Base-by-base conservation (phyloP, 53 echinoderm and acorn worm genomes). In the Holothuria scabra region DNA sequence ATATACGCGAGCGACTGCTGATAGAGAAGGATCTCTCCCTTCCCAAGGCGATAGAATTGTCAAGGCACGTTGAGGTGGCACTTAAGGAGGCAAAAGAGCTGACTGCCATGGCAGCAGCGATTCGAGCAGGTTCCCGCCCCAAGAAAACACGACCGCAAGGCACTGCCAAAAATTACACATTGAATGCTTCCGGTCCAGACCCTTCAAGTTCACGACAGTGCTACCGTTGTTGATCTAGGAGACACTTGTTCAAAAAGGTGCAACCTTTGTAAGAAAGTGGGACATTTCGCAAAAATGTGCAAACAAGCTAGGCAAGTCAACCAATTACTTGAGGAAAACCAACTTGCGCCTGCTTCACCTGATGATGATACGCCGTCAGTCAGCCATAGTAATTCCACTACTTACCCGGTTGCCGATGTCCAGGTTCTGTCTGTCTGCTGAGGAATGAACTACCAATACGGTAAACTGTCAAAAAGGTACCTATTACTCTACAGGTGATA, bases 401-500 rank as follows among this genome's bases (percentile, higher is more conserved):
- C 44, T 44, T 7, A 5, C 44, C 44, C 44, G 5, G 5, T 44
- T 44, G 5, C 44, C 5, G 44, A 44, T 44, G 44, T 44, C 10
- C 44, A 44, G 5, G 44, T 44, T n/a, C n/a, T n/a, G n/a, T 44
- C 44, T 44, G 44, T 44, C 44, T 44, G 10, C 44, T 44, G 44
- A 44, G 44, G 44, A 44, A 44, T 44, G 5, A 10, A 44, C 44
- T 44, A 44, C 44, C 44, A 10, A 44, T 44, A 44, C 44, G 44
- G 44, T 44, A 44, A 44, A 44, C 61, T 60, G 26, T 60, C 26
- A 60, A 60, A 7, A 60, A 60, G 6, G 26, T 62, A 62, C 62
- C 23, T 24, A 62, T 62, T 62, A 24, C 62, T 16, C 62, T 62
- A 24, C 62, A 62, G 28, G 62, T 62, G 62, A 62, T 62, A 28